Conservation (phyloP, 2,888 invertebrate genomes). For the Synergus japonicus region DNA sequence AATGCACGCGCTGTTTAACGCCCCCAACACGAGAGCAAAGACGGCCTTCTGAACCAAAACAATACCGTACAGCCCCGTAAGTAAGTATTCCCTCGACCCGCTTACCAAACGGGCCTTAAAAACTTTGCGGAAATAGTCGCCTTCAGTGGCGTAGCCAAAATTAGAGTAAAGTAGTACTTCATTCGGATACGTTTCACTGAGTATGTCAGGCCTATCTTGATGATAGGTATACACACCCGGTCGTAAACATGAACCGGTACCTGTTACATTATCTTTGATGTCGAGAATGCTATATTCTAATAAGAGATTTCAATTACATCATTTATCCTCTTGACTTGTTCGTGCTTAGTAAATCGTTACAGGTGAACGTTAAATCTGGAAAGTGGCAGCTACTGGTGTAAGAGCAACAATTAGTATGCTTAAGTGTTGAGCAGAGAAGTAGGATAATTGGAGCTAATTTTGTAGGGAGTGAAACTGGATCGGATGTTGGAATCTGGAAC, state of each 20-base stretch:
- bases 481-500: neutral
- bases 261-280: neutral
- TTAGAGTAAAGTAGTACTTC: neutral
- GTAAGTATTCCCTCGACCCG: constrained; percentile 74
- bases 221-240: neutral
- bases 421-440: constrained; percentile 10
- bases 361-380: neutral
- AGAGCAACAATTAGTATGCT: constrained; percentile 11
- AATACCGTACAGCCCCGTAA: constrained; percentile 71
- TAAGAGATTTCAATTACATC: neutral
- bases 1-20: constrained; percentile 76
- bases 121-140: constrained; percentile 45
- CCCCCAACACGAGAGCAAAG: constrained; percentile 60
- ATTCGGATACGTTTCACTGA: neutral
- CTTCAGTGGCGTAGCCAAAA: neutral
- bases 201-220: neutral
- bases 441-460: constrained; percentile 19
- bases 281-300: neutral
- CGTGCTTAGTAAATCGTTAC: neutral
- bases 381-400: neutral
- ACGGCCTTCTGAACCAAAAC: constrained; percentile 71
- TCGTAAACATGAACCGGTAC: neutral
- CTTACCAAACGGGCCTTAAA: constrained; percentile 74
- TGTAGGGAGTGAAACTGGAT: neutral
- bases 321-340: neutral